Evolutionary conservation across 2,888 invertebrate species (phyloP), one percentile per base, ranked within the genome.

Genomic region (Formica aserva): DNA sequence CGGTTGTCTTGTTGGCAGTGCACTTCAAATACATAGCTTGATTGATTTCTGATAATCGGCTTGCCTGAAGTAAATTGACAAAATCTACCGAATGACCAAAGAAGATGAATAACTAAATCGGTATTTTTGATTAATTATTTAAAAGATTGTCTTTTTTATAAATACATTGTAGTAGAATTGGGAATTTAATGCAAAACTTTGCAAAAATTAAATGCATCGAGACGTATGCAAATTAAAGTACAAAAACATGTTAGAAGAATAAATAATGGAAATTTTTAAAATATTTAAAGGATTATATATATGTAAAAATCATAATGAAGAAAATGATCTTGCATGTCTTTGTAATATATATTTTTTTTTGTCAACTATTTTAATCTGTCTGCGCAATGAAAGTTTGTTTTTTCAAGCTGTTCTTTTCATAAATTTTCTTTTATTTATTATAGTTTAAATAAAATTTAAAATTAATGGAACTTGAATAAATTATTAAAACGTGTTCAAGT

Each of bases 31-130:
- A 41, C 26, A 18, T 1, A 18, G 13, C 32, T 41, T 45, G 60
- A 78, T 71, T 78, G 60, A 78, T 78, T 78, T 71, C 13, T 55
- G 45, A 22, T 38, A 41, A 45, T 60, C 9, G n/a, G 5, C 57
- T n/a, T 1, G 22, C 4, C 22, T 38, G 22, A 41, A 71, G 32
- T 15, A 15, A 6, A 77, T 55, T 29, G n/a, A 55, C 15, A 6
- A 22, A 29, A 69, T 69, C 55, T 55, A 15, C 15, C 26, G 29
- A 57, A 29, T n/a, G 9, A 67, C 18, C n/a, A 9, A 29, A 11
- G 15, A 45, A 32, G 32, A 63, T 57, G 11, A 35, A 60, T 15
- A 2, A 32, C n/a, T 60, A 11, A 15, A 26, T 13, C 3, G 1
- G 15, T 1, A 63, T 22, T 63, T 75, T 63, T 32, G 1, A 75